Conservation (phyloP, 2,113 vertebrate genomes). For the Chloropsis hardwickii region DNA sequence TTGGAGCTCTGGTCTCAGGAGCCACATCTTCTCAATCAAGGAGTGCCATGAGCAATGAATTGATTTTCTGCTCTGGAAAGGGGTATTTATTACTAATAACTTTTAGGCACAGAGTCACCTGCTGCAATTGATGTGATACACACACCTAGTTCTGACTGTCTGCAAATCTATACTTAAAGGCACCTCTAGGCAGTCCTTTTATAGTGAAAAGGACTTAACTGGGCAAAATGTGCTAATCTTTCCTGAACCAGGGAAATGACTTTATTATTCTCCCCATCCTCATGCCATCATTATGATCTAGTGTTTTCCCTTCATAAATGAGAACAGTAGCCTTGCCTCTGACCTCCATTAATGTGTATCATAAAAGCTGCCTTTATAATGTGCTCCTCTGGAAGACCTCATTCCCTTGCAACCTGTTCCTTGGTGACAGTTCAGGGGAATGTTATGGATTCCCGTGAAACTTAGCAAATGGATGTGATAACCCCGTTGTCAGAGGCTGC, state of each 20-base stretch:
- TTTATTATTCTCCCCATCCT: neutral
- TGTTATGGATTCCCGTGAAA: neutral
- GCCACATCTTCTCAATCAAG: neutral
- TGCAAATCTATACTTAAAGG: neutral
- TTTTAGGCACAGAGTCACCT: neutral
- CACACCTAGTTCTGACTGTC: neutral
- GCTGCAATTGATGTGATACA: neutral
- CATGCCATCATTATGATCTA: neutral
- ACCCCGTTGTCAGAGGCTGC: neutral
- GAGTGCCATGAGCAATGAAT: neutral
- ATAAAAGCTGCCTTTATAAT: slow-evolving; percentile 7
- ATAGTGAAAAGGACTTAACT: neutral
- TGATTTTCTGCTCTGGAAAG: neutral
- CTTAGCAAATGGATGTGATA: neutral
- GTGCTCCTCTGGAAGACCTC: neutral
- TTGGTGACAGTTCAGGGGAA: neutral
- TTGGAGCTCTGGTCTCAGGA: neutral
- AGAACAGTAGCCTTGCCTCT: slow-evolving; percentile 20
- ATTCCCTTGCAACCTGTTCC: neutral
- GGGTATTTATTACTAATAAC: neutral
- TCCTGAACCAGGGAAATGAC: neutral
- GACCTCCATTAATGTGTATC: slow-evolving; percentile 1
- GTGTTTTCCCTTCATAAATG: neutral
- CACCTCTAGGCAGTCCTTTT: neutral
- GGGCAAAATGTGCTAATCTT: slow-evolving; percentile 15